Conservation (phyloP, 2,113 vertebrate species). For the Tachysurus fulvidraco region DNA sequence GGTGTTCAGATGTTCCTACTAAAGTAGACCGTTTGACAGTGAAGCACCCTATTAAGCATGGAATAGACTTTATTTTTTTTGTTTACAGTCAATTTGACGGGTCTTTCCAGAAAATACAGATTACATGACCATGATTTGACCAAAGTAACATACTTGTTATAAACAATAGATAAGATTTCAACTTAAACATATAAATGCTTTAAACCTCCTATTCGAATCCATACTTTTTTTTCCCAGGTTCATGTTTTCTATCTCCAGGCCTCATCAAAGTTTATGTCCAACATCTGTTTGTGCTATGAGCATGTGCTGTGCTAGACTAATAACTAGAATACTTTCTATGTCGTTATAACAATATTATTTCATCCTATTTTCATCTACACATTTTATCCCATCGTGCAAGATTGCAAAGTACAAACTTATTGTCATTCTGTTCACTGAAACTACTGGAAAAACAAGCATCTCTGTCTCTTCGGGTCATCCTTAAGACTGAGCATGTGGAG, state of each 20-base stretch:
- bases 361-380: neutral
- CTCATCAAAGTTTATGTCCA: neutral
- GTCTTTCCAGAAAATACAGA: neutral
- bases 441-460: neutral
- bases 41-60: neutral
- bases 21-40: neutral
- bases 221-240: neutral
- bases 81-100: neutral
- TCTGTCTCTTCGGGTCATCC: neutral
- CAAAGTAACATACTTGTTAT: neutral
- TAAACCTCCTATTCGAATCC: neutral
- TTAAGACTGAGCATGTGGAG: slow-evolving; percentile 19
- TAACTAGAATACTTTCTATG: neutral
- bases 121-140: neutral
- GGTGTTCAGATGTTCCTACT: neutral
- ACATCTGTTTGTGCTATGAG: neutral
- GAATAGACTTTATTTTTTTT: neutral
- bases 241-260: neutral
- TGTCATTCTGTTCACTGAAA: neutral
- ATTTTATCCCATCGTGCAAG: neutral
- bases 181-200: neutral
- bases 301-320: neutral
- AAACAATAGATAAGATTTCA: neutral
- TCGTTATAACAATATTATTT: neutral
- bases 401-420: neutral